Conservation (phyloP, 2,797 vertebrate species). For the Leptatherina wallacei region DNA sequence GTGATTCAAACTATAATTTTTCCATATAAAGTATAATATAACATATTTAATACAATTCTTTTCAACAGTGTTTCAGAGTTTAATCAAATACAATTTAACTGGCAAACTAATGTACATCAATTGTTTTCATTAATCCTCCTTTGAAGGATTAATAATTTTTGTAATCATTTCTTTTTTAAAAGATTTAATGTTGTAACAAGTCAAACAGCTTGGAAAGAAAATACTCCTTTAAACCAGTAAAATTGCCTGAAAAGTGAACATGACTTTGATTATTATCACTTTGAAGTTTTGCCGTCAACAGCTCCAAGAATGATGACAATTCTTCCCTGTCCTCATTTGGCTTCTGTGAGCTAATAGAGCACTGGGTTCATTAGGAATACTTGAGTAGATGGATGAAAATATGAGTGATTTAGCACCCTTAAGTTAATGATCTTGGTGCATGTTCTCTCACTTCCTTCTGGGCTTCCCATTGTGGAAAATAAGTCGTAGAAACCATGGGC, state of each 20-base stretch:
- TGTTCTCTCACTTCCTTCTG: slow-evolving; percentile 67
- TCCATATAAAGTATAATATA: neutral
- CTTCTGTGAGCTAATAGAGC: slow-evolving; percentile 36
- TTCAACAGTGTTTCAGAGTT: neutral
- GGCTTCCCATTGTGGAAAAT: slow-evolving; percentile 66
- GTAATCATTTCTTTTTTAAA: too few species aligned
- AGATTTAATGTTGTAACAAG: neutral
- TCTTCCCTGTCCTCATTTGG: slow-evolving; percentile 43
- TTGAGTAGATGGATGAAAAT: slow-evolving; percentile 64
- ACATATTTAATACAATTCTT: neutral
- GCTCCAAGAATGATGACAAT: slow-evolving; percentile 23
- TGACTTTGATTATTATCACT: slow-evolving; percentile 47
- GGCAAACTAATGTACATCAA: neutral
- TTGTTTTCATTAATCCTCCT: neutral
- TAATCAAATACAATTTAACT: neutral
- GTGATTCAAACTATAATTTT: neutral
- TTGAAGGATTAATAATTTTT: too few species aligned
- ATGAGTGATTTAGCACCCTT: slow-evolving; percentile 65
- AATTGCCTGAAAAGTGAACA: slow-evolving; percentile 35
- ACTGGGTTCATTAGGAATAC: slow-evolving; percentile 58
- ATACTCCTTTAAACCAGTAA: slow-evolving; percentile 16
- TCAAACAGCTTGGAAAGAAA: neutral
- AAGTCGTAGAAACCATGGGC: slow-evolving; percentile 65
- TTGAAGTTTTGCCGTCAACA: slow-evolving; percentile 40
- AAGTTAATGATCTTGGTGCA: slow-evolving; percentile 73